Percentiles rank a stretch among this genome's conserved stretches.
phyloP scores from a whole-genome alignment of 2,888 invertebrate genomes.

The Polydrusus cervinus region DNA sequence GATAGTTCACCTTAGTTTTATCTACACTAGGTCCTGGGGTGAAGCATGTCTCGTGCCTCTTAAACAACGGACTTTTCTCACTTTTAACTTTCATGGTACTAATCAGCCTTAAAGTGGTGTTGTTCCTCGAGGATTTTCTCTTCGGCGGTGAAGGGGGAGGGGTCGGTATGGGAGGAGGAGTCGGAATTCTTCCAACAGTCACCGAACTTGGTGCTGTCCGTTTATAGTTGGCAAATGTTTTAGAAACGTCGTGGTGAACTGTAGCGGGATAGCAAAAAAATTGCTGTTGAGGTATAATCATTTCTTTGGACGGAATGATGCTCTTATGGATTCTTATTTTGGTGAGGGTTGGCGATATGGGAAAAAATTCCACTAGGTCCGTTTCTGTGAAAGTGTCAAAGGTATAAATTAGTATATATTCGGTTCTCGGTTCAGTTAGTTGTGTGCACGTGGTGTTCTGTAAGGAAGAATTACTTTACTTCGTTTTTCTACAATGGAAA shows the following conservation, averaged over 20 bases:
- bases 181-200: conserved; percentile 68
- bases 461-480: not conserved
- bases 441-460: conserved; percentile 39
- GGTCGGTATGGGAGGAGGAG: conserved; percentile 62
- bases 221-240: conserved; percentile 76
- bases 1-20: conserved; percentile 75
- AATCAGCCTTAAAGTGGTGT: conserved; percentile 79
- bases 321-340: conserved; percentile 84
- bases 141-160: conserved; percentile 83
- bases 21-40: conserved; percentile 66
- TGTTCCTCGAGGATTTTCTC: conserved; percentile 84
- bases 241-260: conserved; percentile 68
- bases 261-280: conserved; percentile 78
- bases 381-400: conserved; percentile 78
- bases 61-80: conserved; percentile 64
- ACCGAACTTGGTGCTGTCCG: conserved; percentile 75
- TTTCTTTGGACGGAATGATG: conserved; percentile 65
- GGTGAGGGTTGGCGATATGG: conserved; percentile 86
- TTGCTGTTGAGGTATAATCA: conserved; percentile 72
- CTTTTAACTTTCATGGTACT: conserved; percentile 72
- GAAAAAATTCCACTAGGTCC: conserved; percentile 86
- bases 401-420: conserved; percentile 31
- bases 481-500: not conserved
- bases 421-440: conserved; percentile 12
- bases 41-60: conserved; percentile 74